phyloP scores from a whole-genome alignment of 64 coral and sea anemone species.

The Stylophora pistillata region DNA sequence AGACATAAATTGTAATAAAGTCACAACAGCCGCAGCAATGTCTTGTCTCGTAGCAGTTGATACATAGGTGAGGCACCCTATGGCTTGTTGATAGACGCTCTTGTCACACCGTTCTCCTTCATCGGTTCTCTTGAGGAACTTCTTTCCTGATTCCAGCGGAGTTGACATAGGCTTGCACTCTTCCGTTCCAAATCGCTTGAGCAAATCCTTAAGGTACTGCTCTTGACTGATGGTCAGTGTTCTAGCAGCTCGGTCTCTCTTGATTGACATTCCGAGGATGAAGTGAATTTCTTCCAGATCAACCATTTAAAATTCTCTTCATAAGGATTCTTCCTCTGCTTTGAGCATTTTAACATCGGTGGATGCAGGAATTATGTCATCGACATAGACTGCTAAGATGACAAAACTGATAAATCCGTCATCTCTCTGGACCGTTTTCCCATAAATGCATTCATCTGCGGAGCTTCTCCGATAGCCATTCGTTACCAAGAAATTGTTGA shows the following conservation, averaged over 20 bases:
- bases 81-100: constrained; percentile 34
- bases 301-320: constrained; percentile 45
- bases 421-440: constrained; percentile 18
- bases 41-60: constrained; percentile 58
- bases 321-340: constrained; percentile 55
- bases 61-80: constrained; percentile 48
- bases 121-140: too few species aligned
- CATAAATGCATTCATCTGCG: constrained; percentile 61
- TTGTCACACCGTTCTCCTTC: background rate
- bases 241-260: constrained; percentile 33
- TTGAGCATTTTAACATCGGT: constrained; percentile 11
- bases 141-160: constrained; percentile 12
- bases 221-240: constrained; percentile 28
- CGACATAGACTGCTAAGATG: constrained; percentile 42
- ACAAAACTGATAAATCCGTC: constrained; percentile 42
- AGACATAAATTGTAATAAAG: constrained; percentile 37
- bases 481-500: constrained; percentile 37
- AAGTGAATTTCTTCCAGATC: constrained; percentile 36
- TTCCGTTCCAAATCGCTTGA: constrained; percentile 58
- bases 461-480: constrained; percentile 44
- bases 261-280: constrained; percentile 51
- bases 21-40: constrained; percentile 21
- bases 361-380: constrained; percentile 50
- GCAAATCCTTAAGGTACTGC: constrained; percentile 11
- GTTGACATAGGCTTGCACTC: constrained; percentile 47